phyloP scores from a whole-genome alignment of 2,797 vertebrate species.

The Chaunax sp. region DNA sequence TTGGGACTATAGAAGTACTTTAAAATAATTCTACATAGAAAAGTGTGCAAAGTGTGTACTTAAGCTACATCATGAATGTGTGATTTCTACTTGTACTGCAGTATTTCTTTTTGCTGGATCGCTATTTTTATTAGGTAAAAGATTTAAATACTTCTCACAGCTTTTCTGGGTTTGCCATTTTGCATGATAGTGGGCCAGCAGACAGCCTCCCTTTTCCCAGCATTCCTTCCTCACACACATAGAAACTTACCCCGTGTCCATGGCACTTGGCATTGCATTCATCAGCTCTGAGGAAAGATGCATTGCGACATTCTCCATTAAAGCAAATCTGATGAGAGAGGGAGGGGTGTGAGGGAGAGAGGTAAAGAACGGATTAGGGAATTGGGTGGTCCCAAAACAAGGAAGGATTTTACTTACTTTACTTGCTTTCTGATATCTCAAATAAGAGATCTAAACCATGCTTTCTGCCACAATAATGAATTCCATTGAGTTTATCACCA shows the following conservation, averaged over 20 bases:
- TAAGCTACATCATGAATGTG: no score
- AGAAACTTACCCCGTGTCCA: conserved; percentile 88
- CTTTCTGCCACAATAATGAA: conserved; percentile 7
- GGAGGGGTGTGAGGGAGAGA: conserved; percentile 2
- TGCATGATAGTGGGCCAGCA: conserved; percentile 25
- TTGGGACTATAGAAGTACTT: background rate
- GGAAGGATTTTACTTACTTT: background rate
- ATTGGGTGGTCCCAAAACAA: background rate
- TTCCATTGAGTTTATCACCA: background rate
- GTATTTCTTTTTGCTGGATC: conserved; percentile 2
- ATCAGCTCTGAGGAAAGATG: conserved; percentile 90
- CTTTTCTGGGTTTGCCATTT: conserved; percentile 26
- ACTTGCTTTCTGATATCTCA: background rate
- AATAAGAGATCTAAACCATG: background rate
- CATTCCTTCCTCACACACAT: conserved; percentile 9
- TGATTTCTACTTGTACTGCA: background rate
- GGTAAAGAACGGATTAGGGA: background rate
- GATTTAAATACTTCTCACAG: conserved; percentile 10
- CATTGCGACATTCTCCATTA: conserved; percentile 92
- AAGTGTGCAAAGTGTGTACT: background rate
- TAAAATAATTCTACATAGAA: background rate
- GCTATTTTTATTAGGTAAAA: conserved; percentile 46
- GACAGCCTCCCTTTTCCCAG: conserved; percentile 38
- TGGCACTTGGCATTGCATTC: conserved; percentile 92
- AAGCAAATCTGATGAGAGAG: conserved; percentile 90